Conservation (phyloP, 2,888 invertebrate species). For the Polymixis lichenea region DNA sequence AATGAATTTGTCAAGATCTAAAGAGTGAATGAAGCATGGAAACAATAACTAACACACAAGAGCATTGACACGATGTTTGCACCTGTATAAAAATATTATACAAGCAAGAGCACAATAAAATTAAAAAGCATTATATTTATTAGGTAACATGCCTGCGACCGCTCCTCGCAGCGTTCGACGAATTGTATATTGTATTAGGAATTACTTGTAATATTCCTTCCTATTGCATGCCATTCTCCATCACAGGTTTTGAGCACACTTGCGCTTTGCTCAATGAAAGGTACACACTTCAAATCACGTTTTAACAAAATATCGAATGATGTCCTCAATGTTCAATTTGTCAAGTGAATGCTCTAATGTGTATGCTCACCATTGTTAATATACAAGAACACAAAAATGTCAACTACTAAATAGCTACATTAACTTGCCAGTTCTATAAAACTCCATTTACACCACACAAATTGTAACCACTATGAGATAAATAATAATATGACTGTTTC, state of each 20-base stretch:
- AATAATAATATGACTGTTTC: slow-evolving; percentile 34
- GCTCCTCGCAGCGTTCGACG: background rate
- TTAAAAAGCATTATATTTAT: background rate
- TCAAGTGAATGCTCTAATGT: slow-evolving; percentile 18
- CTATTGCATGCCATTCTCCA: background rate
- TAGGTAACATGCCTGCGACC: background rate
- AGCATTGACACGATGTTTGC: slow-evolving; percentile 8
- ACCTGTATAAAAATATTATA: background rate
- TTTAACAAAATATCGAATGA: background rate
- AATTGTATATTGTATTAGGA: background rate
- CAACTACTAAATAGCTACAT: slow-evolving; percentile 37
- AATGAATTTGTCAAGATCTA: slow-evolving; percentile 34
- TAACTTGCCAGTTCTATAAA: slow-evolving; percentile 30
- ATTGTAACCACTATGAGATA: slow-evolving; percentile 36
- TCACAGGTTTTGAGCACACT: background rate
- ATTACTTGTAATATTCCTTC: background rate
- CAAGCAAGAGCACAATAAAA: background rate
- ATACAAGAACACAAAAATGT: slow-evolving; percentile 18
- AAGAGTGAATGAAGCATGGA: slow-evolving; percentile 27
- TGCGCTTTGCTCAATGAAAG: background rate
- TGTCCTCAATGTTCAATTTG: background rate
- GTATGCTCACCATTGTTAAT: slow-evolving; percentile 4
- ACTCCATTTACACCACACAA: slow-evolving; percentile 23
- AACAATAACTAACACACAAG: slow-evolving; percentile 20
- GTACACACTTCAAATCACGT: background rate